Base-by-base conservation (phyloP, 2,797 vertebrate species). In the Poecilia velifera region DNA sequence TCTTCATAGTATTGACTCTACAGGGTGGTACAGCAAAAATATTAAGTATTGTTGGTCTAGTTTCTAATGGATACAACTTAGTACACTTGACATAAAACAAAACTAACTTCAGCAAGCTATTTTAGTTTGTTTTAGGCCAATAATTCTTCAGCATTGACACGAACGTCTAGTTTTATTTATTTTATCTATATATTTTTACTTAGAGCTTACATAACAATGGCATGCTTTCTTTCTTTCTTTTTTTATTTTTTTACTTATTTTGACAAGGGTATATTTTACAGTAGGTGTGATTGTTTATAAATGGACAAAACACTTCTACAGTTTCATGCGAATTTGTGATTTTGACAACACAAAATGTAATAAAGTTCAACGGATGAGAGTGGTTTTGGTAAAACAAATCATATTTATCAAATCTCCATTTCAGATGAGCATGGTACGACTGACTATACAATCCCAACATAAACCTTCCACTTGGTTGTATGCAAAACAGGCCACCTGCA, bases 401-500 rank as follows among this genome's bases (percentile, higher is more conserved):
- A 36, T 73, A 80, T 84, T 86, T 59, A 81, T 62, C 74, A 74
- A 78, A 74, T 28, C 49, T 84, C 34, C 39, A 70, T 84, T 59
- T 59, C 64, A 73, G 34, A 34, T 49, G 16, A 31, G 78, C 74
- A 43, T 39, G 77, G 73, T 84, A 73, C 6, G 25, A 28, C 71
- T 86, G 51, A 86, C 90, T 86, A 75, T 39, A 62, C 59, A 87
- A 81, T 77, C 55, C 25, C 78, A 34, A 18, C 84, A 77, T 82
- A 71, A 86, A 78, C 49, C 72, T 70, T 73, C 77, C 74, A 78
- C 83, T 74, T 84, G 51, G 1, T 77, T 6, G 80, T 73, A n/a
- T 0, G 76, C 76, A 84, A 90, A 91, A 18, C 5, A 89, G 49
- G 53, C 66, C 82, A 84, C 82, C 81, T 78, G 80, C 74, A 87